phyloP scores from a whole-genome alignment of 2,113 vertebrate genomes.

The Mesembrinibis cayennensis region DNA sequence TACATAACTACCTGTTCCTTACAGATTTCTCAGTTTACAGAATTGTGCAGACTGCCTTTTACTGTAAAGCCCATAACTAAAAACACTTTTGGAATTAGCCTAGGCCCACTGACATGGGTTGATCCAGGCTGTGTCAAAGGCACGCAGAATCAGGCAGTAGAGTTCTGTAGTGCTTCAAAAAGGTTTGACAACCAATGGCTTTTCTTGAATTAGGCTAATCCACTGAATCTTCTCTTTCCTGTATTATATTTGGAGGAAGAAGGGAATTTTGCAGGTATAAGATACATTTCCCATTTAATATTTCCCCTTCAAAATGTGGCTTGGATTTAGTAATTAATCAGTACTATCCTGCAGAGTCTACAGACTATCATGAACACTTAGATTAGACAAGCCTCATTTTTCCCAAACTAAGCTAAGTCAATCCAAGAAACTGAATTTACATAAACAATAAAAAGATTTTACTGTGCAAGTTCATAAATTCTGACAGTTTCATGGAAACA shows the following conservation, averaged over 20 bases:
- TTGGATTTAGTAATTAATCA: background rate
- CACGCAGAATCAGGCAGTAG: background rate
- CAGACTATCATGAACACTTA: background rate
- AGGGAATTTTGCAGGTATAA: background rate
- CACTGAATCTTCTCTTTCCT: background rate
- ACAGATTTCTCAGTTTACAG: background rate
- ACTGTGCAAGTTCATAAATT: background rate
- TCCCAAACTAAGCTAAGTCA: background rate
- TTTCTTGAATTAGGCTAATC: background rate
- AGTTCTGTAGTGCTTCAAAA: background rate
- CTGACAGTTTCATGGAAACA: background rate
- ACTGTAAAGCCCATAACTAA: background rate
- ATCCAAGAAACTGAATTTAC: background rate
- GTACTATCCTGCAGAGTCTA: background rate
- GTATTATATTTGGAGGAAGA: background rate
- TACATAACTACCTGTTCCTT: background rate
- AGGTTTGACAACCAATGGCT: background rate
- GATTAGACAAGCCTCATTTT: background rate
- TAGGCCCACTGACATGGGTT: background rate
- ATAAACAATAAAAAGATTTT: constrained; percentile 6
- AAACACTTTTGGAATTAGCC: background rate
- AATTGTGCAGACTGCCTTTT: background rate
- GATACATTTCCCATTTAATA: background rate
- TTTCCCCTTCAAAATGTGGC: background rate
- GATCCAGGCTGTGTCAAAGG: background rate